Evolutionary conservation across 2,888 invertebrate species (phyloP).

Genomic region (Leptinotarsa tumamoca): DNA sequence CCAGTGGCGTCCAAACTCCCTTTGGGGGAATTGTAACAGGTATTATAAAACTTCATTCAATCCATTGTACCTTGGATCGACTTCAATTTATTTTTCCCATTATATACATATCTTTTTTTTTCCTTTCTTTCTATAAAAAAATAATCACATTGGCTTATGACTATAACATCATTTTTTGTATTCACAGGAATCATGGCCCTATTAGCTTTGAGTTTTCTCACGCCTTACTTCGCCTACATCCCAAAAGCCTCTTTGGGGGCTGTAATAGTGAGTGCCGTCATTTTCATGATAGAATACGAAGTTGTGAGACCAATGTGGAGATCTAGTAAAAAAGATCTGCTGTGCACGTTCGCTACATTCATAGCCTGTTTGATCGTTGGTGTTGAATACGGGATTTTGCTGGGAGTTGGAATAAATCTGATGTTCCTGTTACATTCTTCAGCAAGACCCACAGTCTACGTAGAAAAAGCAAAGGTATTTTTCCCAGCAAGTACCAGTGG

Average conservation of each 20-base stretch:
- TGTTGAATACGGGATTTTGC: conserved; percentile 87
- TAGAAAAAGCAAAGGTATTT: conserved; percentile 75
- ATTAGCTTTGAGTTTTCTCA: conserved; percentile 85
- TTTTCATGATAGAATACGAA: conserved; percentile 95
- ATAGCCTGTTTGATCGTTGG: conserved; percentile 83
- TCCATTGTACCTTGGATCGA: no score
- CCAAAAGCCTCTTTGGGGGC: conserved; percentile 91
- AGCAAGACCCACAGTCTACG: conserved; percentile 81
- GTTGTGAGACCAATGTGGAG: conserved; percentile 89
- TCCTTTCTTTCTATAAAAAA: neutral
- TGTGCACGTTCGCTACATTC: conserved; percentile 87
- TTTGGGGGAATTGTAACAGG: conserved; percentile 88
- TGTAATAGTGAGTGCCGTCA: conserved; percentile 94
- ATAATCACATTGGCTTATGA: no score
- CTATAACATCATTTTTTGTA: no score
- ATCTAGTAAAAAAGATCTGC: conserved; percentile 82
- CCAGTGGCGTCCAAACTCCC: conserved; percentile 92
- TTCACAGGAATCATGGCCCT: conserved; percentile 84
- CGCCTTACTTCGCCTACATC: conserved; percentile 90
- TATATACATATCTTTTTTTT: no score
- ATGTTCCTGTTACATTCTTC: conserved; percentile 83
- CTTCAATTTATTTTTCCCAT: no score
- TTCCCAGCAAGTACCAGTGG: conserved; percentile 31
- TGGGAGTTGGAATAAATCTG: conserved; percentile 85
- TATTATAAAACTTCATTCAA: conserved; percentile 51